These are phyloP conservation scores for Xanthostigma xanthostigma DNA, from an alignment of 2,888 invertebrate genomes.

Conservation along the genomic window DNA sequence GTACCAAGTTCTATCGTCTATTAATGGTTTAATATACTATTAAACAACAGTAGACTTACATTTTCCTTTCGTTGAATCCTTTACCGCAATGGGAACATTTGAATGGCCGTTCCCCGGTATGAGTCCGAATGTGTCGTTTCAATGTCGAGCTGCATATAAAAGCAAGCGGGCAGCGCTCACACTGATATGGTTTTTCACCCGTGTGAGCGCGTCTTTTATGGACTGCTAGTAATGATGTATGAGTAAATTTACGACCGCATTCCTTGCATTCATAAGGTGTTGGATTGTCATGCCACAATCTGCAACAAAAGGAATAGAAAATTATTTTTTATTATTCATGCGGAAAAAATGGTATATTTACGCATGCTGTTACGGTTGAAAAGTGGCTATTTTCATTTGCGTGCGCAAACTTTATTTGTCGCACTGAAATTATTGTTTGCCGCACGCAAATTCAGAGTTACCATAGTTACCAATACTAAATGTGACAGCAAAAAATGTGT, in stretches of 20 bases:
- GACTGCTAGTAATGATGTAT: constrained; percentile 16
- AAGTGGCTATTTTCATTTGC: no score
- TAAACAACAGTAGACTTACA: background rate
- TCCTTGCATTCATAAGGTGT: constrained; percentile 14
- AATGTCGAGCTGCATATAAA: constrained; percentile 14
- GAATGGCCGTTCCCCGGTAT: constrained; percentile 7
- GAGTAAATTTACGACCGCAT: constrained; percentile 13
- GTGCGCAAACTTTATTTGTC: no score
- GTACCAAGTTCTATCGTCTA: no score
- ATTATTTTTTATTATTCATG: no score
- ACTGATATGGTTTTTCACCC: constrained; percentile 12
- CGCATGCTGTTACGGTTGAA: no score
- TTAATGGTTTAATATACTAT: no score
- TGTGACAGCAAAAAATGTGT: no score
- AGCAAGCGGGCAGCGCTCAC: constrained; percentile 13
- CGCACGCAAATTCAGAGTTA: no score
- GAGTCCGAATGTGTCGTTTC: constrained; percentile 10
- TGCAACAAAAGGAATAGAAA: background rate
- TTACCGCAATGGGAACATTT: constrained; percentile 1
- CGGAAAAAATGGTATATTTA: no score
- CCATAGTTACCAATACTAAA: no score
- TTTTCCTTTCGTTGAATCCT: constrained; percentile 3
- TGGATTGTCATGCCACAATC: constrained; percentile 16
- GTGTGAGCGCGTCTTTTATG: constrained; percentile 11
- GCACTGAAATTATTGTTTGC: no score